Conservation (phyloP, 2,113 vertebrate genomes). For the Siniperca knerii region DNA sequence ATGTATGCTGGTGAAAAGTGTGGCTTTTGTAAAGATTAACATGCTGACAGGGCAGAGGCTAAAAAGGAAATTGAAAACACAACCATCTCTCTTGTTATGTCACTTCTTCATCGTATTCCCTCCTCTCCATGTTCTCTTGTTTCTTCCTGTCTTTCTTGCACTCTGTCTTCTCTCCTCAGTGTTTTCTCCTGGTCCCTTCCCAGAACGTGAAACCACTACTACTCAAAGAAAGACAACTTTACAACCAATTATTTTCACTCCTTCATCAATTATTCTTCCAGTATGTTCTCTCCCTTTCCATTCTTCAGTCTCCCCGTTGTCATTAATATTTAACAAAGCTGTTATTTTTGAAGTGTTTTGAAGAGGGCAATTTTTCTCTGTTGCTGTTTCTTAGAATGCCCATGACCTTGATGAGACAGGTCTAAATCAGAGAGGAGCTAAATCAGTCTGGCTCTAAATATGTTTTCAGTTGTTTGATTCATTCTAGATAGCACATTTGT, state of each 20-base stretch:
- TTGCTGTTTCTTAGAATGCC: conserved; percentile 7
- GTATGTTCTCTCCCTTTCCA: conserved; percentile 12
- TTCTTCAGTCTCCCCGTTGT: conserved; percentile 18
- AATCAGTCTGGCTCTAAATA: neutral
- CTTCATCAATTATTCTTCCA: conserved; percentile 56
- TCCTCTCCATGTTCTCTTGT: neutral
- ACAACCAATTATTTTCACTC: conserved; percentile 57
- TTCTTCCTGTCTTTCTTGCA: conserved; percentile 7
- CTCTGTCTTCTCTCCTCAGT: neutral
- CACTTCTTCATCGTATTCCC: conserved; percentile 6
- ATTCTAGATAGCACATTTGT: neutral
- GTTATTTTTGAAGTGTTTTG: conserved; percentile 61
- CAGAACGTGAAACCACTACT: conserved; percentile 30
- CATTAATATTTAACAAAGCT: conserved; percentile 66
- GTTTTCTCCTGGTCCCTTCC: conserved; percentile 5
- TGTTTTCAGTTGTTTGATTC: neutral
- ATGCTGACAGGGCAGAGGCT: conserved; percentile 19
- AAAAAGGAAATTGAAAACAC: conserved; percentile 10
- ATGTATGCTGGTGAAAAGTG: conserved; percentile 2
- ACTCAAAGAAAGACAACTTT: conserved; percentile 31
- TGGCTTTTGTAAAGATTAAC: conserved; percentile 5
- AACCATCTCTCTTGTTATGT: neutral
- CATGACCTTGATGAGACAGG: conserved; percentile 11
- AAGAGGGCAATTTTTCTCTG: conserved; percentile 30
- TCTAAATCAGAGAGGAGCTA: neutral